phyloP scores from a whole-genome alignment of 2,888 invertebrate species.

The Timandra comae region DNA sequence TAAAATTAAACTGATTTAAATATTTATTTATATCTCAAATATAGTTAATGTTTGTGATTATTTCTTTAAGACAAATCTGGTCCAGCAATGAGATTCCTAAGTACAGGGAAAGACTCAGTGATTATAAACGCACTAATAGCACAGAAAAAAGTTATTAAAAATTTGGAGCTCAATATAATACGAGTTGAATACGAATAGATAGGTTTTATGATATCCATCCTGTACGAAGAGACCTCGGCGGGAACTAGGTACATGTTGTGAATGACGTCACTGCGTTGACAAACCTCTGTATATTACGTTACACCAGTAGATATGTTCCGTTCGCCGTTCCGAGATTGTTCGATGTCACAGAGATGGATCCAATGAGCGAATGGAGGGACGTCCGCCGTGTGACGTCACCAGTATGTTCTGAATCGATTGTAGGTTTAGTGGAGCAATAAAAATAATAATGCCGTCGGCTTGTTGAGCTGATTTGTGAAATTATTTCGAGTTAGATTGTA shows the following conservation, averaged over 20 bases:
- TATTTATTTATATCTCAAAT: slow-evolving; percentile 11
- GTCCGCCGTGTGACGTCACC: slow-evolving; percentile 30
- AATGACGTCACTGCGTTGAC: no score
- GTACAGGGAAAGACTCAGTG: slow-evolving; percentile 47
- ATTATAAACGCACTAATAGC: slow-evolving; percentile 36
- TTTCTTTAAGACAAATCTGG: slow-evolving; percentile 34
- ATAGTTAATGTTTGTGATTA: slow-evolving; percentile 31
- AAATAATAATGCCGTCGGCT: slow-evolving; percentile 39
- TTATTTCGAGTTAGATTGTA: slow-evolving; percentile 43
- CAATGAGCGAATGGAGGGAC: no score
- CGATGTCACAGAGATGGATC: slow-evolving; percentile 27
- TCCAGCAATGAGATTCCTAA: slow-evolving; percentile 43
- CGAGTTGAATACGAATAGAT: slow-evolving; percentile 24
- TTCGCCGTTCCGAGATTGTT: slow-evolving; percentile 61
- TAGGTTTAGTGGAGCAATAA: slow-evolving; percentile 41
- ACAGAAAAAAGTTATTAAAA: slow-evolving; percentile 22
- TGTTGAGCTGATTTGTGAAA: slow-evolving; percentile 44
- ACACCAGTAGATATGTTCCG: slow-evolving; percentile 55
- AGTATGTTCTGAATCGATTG: slow-evolving; percentile 30
- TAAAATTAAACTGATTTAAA: slow-evolving; percentile 19
- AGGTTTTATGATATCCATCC: slow-evolving; percentile 30
- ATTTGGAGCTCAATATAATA: slow-evolving; percentile 34
- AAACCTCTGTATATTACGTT: no score
- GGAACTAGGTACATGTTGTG: slow-evolving; percentile 5
- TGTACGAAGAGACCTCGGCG: slow-evolving; percentile 41